These are phyloP conservation scores for Channallabes apus DNA, from an alignment of 2,797 vertebrate genomes.

Conservation along the genomic window DNA sequence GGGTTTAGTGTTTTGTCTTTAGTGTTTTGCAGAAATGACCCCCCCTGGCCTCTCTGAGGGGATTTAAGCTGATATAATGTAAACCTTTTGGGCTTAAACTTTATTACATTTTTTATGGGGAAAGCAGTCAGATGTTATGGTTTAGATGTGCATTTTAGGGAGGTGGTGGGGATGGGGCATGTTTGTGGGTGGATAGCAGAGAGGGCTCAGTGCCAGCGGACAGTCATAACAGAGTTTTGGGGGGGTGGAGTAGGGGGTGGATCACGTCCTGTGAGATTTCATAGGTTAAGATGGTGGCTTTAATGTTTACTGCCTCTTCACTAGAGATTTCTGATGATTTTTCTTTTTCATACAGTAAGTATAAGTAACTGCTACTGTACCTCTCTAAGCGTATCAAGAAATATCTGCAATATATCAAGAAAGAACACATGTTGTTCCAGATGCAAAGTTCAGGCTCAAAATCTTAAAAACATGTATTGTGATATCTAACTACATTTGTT, in stretches of 20 bases:
- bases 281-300: slow-evolving; percentile 65
- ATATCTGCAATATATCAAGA: not conserved
- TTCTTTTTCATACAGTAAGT: not conserved
- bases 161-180: not conserved
- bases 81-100: not conserved
- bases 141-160: too few species aligned
- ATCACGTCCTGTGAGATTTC: slow-evolving; percentile 56
- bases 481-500: not conserved
- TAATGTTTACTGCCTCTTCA: slow-evolving; percentile 58
- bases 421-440: not conserved
- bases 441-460: not conserved
- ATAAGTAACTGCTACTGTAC: not conserved
- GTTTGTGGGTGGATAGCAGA: not conserved
- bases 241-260: slow-evolving; percentile 71
- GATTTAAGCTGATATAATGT: not conserved
- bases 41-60: not conserved
- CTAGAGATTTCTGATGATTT: not conserved
- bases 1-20: not conserved
- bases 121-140: not conserved
- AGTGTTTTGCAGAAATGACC: not conserved
- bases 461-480: not conserved
- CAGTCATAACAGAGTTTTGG: not conserved
- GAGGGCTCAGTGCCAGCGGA: not conserved
- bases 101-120: not conserved
- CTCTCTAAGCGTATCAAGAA: not conserved